These are phyloP conservation scores for Pogonomyrmex californicus DNA, from an alignment of 1,140 invertebrate species.

Conservation along the genomic window DNA sequence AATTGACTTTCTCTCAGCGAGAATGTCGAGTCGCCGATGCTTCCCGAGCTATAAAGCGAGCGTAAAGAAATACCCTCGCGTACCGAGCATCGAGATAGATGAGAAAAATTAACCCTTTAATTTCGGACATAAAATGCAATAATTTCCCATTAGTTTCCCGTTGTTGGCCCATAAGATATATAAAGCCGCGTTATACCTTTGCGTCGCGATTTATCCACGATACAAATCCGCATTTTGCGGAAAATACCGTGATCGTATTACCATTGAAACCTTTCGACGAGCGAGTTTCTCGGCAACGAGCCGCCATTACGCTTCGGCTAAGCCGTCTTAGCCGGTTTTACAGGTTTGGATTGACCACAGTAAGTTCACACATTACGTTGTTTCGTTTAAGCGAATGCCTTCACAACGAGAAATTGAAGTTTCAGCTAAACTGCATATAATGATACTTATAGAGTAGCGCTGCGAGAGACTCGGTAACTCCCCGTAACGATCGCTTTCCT, in stretches of 20 bases:
- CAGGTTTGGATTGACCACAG: constrained; percentile 76
- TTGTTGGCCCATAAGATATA: neutral
- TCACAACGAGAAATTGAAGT: constrained; percentile 50
- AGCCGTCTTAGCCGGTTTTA: constrained; percentile 76
- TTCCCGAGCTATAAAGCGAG: constrained; percentile 57
- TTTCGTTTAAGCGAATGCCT: constrained; percentile 65
- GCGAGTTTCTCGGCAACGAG: constrained; percentile 74
- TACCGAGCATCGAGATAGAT: neutral
- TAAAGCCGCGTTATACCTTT: neutral
- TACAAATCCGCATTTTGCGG: constrained; percentile 2
- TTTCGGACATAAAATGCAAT: neutral
- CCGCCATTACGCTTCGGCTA: constrained; percentile 68
- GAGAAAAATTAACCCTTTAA: neutral
- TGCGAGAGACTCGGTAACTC: neutral
- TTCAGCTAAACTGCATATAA: constrained; percentile 49
- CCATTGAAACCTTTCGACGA: constrained; percentile 66
- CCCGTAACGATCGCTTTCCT: neutral
- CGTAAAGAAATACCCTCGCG: neutral
- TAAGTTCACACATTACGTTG: constrained; percentile 66
- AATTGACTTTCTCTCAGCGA: neutral
- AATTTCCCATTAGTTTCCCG: neutral
- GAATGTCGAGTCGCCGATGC: constrained; percentile 1
- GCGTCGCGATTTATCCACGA: constrained; percentile 9
- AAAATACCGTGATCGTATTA: constrained; percentile 45
- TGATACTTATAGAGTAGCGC: constrained; percentile 30